Percentiles rank a stretch among this genome's conserved stretches.
phyloP scores from a whole-genome alignment of 2,797 vertebrate species.

The Eospalax fontanierii region DNA sequence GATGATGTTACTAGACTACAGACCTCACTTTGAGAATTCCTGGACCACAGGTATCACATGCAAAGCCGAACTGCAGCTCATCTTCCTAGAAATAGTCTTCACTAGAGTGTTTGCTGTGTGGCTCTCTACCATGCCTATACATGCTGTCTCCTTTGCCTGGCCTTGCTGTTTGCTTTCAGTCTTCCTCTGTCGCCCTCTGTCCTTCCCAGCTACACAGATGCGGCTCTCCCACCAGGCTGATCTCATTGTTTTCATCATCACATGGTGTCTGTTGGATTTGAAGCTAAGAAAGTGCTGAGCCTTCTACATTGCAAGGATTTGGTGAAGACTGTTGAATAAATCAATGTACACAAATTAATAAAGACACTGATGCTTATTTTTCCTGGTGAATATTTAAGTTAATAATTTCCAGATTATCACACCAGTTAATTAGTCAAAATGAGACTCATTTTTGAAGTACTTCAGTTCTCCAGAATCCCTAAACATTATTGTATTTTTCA shows the following conservation, averaged over 20 bases:
- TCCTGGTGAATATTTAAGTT: not conserved
- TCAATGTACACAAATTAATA: not conserved
- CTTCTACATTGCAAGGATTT: not conserved
- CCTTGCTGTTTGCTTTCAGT: not conserved
- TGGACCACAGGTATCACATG: not conserved
- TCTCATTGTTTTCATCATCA: not conserved
- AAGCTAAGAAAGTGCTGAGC: not conserved
- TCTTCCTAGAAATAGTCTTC: not conserved
- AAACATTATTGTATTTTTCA: conserved; percentile 40
- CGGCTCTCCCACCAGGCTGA: not conserved
- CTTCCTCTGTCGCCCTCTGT: not conserved
- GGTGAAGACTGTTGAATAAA: not conserved
- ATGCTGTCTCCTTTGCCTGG: not conserved
- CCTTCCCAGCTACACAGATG: not conserved
- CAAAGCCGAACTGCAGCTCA: not conserved
- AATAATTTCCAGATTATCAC: not conserved
- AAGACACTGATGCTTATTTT: not conserved
- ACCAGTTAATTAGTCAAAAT: conserved; percentile 56
- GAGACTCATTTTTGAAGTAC: conserved; percentile 33
- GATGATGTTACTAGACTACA: no score
- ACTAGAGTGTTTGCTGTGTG: not conserved
- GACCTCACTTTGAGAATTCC: not conserved
- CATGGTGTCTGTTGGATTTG: not conserved
- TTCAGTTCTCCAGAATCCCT: conserved; percentile 15
- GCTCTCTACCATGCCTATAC: not conserved